phyloP scores from a whole-genome alignment of 1,140 invertebrate genomes.

The Lordiphosa collinella region DNA sequence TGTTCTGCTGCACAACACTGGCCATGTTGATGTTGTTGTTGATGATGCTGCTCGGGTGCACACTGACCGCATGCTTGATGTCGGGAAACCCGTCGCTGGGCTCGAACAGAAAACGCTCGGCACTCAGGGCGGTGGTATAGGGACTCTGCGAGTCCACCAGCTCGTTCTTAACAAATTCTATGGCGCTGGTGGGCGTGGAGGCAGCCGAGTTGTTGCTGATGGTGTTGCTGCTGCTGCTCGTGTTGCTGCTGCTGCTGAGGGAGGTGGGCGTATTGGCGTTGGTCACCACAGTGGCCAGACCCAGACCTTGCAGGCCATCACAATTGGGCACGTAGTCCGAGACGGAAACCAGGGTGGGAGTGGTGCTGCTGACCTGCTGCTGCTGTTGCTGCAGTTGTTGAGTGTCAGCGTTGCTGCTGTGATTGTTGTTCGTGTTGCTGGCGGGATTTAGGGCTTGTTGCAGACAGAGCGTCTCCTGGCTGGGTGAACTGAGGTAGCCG shows the following conservation, averaged over 20 bases:
- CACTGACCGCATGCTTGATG: conserved; percentile 75
- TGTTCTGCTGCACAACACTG: conserved; percentile 33
- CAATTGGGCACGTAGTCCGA: conserved; percentile 60
- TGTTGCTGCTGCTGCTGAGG: conserved; percentile 9
- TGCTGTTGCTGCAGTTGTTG: conserved; percentile 37
- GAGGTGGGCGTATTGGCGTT: conserved; percentile 20
- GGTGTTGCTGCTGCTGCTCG: conserved; percentile 2
- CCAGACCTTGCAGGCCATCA: conserved; percentile 30
- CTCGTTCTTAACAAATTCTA: conserved; percentile 77
- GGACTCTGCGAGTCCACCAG: conserved; percentile 74
- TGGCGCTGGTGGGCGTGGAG: conserved; percentile 50
- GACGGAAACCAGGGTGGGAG: conserved; percentile 35
- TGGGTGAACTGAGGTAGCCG: conserved; percentile 64
- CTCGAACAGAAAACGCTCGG: conserved; percentile 75
- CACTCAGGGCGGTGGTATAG: conserved; percentile 72
- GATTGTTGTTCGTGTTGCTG: conserved; percentile 46
- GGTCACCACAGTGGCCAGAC: conserved; percentile 22
- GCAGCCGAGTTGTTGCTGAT: conserved; percentile 11
- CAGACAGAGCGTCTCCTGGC: conserved; percentile 50
- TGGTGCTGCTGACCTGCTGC: conserved; percentile 30
- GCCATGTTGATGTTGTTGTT: conserved; percentile 40
- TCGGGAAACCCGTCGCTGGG: conserved; percentile 64
- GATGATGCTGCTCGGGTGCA: conserved; percentile 45
- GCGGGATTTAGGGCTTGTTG: conserved; percentile 41
- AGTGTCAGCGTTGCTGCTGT: conserved; percentile 17